Conservation (phyloP, 2,888 invertebrate genomes). For the Julus scandinavius region DNA sequence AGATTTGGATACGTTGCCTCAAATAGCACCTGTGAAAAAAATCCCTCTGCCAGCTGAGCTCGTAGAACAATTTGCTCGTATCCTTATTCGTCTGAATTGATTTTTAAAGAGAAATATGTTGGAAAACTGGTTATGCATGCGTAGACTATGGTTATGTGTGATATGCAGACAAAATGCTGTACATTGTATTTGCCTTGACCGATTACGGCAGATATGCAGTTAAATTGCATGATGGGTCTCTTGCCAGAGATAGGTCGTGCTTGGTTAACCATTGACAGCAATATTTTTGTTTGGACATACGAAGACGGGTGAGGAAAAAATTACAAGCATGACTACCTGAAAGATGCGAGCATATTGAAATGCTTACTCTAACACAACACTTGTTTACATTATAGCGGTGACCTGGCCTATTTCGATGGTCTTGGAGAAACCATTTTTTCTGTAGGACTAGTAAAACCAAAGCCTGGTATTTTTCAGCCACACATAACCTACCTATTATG, state of each 20-base stretch:
- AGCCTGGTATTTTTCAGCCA: constrained; percentile 84
- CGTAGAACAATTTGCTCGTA: constrained; percentile 94
- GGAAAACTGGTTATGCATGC: no score
- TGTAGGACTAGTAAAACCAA: constrained; percentile 88
- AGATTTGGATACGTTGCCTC: constrained; percentile 77
- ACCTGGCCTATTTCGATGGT: constrained; percentile 97
- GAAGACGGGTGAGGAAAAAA: constrained; percentile 76
- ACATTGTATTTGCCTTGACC: constrained; percentile 48
- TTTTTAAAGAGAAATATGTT: neutral
- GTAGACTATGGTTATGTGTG: neutral
- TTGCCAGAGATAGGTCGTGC: constrained; percentile 96
- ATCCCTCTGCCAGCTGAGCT: constrained; percentile 93
- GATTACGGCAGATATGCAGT: constrained; percentile 82
- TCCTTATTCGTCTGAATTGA: constrained; percentile 71
- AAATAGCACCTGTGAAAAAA: constrained; percentile 82
- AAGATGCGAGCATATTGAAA: neutral
- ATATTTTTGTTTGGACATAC: constrained; percentile 98
- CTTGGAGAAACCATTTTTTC: constrained; percentile 92
- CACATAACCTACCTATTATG: constrained; percentile 92
- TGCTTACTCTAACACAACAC: neutral
- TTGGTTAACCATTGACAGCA: constrained; percentile 97
- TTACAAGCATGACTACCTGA: neutral
- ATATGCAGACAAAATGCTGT: neutral
- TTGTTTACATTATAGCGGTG: constrained; percentile 72
- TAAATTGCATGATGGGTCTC: constrained; percentile 95